Evolutionary conservation across 2,113 vertebrate species (phyloP), one percentile per base, ranked within the genome.

Genomic region (Serilophus lunatus): DNA sequence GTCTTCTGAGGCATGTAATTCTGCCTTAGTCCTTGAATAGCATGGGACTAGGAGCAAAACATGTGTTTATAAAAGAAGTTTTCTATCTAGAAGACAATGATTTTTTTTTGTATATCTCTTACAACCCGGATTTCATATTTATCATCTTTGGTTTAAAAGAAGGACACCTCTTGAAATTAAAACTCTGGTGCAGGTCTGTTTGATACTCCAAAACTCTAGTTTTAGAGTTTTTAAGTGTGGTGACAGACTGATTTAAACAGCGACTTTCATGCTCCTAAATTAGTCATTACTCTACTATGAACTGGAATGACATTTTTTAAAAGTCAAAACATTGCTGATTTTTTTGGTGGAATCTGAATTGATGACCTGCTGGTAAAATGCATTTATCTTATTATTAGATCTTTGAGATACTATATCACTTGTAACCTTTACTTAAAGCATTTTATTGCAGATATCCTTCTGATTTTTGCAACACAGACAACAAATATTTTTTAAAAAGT

Each of bases 251-350:
- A 53, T 86, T 82, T 80, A 77, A 86, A 70, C 3, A 77, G 38
- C 44, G 50, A 63, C 51, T 94, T 93, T 82, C 70, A 84, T 86
- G 49, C 10, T 90, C 25, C 35, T 95, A 78, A 81, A 88, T 81
- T 78, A 92, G 68, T 54, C 80, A 74, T 83, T 88, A 78, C 44
- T 86, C 49, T 80, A 92, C 88, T 84, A 63, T 18, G 69, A 89
- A 56, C 44, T 40, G 19, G 76, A 94, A 88, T 78, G 56, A 81
- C 28, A 40, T 88, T 93, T 95, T 90, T 92, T 81, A 91, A 78
- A 96, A 96, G 83, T 86, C 84, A 94, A 93, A 92, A 40, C 47
- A 38, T 78, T 90, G 84, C 56, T 91, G 65, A 65, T 79, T 91
- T 95, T 75, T 88, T 91, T 94, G 38, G 53, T 90, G 53, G 85